Evolutionary conservation across 1,140 invertebrate species (phyloP).

Genomic region (Campoletis sonorensis): DNA sequence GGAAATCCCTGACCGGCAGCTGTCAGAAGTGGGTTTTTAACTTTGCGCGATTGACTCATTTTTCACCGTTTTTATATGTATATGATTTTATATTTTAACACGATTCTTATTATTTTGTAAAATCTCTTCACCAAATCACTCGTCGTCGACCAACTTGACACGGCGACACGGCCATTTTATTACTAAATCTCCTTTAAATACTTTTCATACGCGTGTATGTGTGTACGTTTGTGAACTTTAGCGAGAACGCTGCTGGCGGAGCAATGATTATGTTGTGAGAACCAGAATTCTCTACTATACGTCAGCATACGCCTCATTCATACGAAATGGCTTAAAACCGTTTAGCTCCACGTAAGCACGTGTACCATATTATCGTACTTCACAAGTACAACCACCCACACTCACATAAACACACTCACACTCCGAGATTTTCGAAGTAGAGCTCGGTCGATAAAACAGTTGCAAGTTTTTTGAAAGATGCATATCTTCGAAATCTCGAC

Average conservation of each 20-base stretch:
- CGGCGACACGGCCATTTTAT: constrained; percentile 21
- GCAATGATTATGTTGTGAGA: neutral
- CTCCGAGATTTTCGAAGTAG: neutral
- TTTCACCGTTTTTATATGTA: constrained; percentile 51
- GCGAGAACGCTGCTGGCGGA: neutral
- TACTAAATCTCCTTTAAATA: constrained; percentile 17
- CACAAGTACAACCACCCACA: too few relatives aligned
- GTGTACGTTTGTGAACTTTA: neutral
- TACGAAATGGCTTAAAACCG: neutral
- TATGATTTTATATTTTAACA: constrained; percentile 1
- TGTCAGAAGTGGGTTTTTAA: constrained; percentile 73
- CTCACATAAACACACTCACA: too few relatives aligned
- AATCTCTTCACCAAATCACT: neutral
- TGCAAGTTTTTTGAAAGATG: neutral
- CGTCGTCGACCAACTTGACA: constrained; percentile 13
- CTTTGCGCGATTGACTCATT: constrained; percentile 67
- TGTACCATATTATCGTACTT: neutral
- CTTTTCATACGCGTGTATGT: neutral
- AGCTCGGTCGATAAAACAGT: constrained; percentile 22
- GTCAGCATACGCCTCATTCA: constrained; percentile 13
- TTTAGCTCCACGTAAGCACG: constrained; percentile 33
- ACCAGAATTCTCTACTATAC: neutral
- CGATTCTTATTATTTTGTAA: neutral
- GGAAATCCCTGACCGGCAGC: constrained; percentile 71
- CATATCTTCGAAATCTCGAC: too few relatives aligned